Evolutionary conservation across 2,113 vertebrate genomes (phyloP), one percentile per base, ranked within the genome.

Genomic region (Chrysochloris asiatica): DNA sequence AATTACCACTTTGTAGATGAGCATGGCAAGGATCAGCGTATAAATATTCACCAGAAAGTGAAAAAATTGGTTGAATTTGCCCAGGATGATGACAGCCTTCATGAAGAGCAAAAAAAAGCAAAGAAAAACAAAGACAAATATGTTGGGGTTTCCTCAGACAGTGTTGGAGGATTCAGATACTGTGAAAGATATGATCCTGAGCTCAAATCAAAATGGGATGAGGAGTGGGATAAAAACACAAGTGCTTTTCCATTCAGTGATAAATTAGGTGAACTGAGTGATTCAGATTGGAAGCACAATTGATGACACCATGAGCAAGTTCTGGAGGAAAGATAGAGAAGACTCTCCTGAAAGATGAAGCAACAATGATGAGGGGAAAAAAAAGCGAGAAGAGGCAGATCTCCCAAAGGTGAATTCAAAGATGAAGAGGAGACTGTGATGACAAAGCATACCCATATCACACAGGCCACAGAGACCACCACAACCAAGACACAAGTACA

Each of bases 61-160:
- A 99, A 99, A 97, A 99, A 99, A 96, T 93, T 99, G 98, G 98
- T 99, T 84, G 99, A 99, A 36, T 99, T 99, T 95, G 98, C 98
- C 85, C 99, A 99, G 93, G 99, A 99, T n/a, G 99, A 99, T 9
- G 99, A 99, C 69, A 96, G 99, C 67, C 98, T 99, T 21, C 98
- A 99, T 86, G 99, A 99, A 95, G 99, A 99, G 96, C 98, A 99
- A 93, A 99, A 99, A 98, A 99, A 99, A 94, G 99, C 99, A 11
- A 99, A 99, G 98, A 99, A 99, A 97, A 99, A 99, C 98, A 99
- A 98, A 97, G 99, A 99, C 97, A 99, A 99, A 98, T 99, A 99
- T 84, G 97, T 99, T 71, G 99, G 99, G 16, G 99, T 99, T 93
- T 99, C 99, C 76, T 99, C 99, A 0, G 99, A 99, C 95, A 99